Evolutionary conservation across 2,113 vertebrate species (phyloP).

Genomic region (Myrmophylax atrothorax): DNA sequence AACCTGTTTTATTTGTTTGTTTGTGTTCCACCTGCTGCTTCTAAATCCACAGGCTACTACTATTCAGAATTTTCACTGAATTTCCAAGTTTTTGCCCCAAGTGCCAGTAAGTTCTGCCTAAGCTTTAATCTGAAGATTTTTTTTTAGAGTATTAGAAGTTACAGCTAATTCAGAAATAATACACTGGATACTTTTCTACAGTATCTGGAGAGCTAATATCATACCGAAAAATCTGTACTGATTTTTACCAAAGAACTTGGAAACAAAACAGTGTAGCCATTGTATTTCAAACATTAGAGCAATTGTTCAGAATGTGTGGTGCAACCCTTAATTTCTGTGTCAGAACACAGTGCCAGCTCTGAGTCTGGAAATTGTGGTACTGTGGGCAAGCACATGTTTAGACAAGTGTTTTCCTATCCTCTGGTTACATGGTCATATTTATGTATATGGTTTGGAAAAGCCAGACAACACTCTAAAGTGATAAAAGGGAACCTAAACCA

Average conservation of each 20-base stretch:
- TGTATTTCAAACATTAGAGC: constrained; percentile 62
- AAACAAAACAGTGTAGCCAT: constrained; percentile 57
- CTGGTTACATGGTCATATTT: constrained; percentile 14
- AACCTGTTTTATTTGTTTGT: neutral
- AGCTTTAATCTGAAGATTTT: neutral
- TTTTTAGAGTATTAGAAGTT: neutral
- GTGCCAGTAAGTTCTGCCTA: neutral
- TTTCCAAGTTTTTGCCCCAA: neutral
- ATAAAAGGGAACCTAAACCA: constrained; percentile 32
- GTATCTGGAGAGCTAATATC: neutral
- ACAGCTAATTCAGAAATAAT: constrained; percentile 23
- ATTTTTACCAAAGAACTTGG: constrained; percentile 46
- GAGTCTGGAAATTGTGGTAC: constrained; percentile 29
- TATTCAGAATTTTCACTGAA: neutral
- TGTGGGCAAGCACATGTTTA: constrained; percentile 37
- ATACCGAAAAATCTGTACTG: neutral
- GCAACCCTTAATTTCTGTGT: constrained; percentile 34
- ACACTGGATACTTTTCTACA: neutral
- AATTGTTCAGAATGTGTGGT: constrained; percentile 50
- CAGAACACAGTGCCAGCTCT: constrained; percentile 4
- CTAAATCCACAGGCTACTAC: neutral
- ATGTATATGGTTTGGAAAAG: constrained; percentile 16
- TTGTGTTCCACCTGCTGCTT: neutral
- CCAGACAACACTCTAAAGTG: neutral
- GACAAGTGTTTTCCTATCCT: constrained; percentile 60